Conservation (phyloP, 2,113 vertebrate genomes). For the Pelecanoides urinatrix region DNA sequence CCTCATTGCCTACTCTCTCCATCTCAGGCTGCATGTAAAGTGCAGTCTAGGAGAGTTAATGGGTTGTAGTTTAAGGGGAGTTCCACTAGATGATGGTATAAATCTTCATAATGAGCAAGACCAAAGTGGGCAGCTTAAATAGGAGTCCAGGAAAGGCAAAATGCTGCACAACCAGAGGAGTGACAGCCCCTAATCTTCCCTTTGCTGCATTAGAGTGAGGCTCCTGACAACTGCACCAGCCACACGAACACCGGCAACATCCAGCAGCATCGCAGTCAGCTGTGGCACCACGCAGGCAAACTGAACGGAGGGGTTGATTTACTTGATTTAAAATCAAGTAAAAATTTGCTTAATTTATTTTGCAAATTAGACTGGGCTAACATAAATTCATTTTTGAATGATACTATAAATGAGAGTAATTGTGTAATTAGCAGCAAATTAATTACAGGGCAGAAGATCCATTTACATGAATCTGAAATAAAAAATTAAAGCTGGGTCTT, state of each 20-base stretch:
- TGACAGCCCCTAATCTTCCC: not conserved
- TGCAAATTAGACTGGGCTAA: slow-evolving; percentile 64
- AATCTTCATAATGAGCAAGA: slow-evolving; percentile 65
- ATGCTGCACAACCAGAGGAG: slow-evolving; percentile 24
- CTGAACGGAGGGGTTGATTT: slow-evolving; percentile 50
- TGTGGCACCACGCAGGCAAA: slow-evolving; percentile 36
- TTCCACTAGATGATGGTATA: slow-evolving; percentile 80
- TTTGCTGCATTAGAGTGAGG: not conserved
- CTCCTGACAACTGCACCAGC: not conserved
- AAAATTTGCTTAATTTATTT: slow-evolving; percentile 75
- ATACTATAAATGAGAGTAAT: slow-evolving; percentile 70
- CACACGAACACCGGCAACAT: not conserved
- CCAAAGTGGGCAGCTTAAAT: not conserved
- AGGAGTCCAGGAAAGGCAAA: slow-evolving; percentile 35
- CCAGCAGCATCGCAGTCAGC: not conserved
- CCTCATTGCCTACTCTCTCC: not conserved
- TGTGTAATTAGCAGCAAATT: slow-evolving; percentile 73
- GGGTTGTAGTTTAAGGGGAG: slow-evolving; percentile 35
- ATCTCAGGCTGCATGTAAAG: not conserved
- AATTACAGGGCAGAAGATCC: slow-evolving; percentile 59
- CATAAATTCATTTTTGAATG: slow-evolving; percentile 57
- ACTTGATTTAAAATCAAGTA: slow-evolving; percentile 63
- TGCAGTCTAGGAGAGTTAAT: not conserved
- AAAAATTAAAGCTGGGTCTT: slow-evolving; percentile 19
- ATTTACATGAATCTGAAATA: slow-evolving; percentile 64